Conservation (phyloP, 2,113 vertebrate genomes). For the Anas platyrhynchos region DNA sequence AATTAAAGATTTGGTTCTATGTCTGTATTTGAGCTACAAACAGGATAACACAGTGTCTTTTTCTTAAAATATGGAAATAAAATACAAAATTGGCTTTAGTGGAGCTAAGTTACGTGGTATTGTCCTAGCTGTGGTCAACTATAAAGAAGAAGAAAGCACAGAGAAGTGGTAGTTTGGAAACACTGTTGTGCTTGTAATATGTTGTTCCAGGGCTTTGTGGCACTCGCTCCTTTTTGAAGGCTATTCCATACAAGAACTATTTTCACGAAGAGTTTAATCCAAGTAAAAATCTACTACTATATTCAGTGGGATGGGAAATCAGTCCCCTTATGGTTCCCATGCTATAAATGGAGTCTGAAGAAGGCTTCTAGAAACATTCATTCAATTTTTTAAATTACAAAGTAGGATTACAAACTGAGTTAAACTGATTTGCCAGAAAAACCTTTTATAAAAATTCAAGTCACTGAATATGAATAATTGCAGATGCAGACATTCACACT, state of each 20-base stretch:
- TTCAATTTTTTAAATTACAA: conserved; percentile 44
- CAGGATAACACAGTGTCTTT: not conserved
- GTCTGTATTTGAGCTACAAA: not conserved
- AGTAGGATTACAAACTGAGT: conserved; percentile 17
- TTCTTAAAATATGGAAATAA: not conserved
- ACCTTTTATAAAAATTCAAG: conserved; percentile 38
- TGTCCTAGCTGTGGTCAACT: not conserved
- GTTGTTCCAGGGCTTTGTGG: not conserved
- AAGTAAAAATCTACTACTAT: not conserved
- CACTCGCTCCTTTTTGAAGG: not conserved
- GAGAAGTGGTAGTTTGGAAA: not conserved
- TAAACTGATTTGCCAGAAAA: conserved; percentile 18
- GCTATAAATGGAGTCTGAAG: not conserved
- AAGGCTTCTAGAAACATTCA: not conserved
- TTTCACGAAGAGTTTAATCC: conserved; percentile 2
- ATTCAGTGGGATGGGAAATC: conserved; percentile 18
- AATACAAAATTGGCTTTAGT: not conserved
- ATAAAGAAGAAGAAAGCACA: not conserved
- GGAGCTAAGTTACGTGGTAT: not conserved
- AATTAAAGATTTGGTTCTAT: not conserved
- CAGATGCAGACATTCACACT: not conserved
- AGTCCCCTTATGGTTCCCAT: not conserved
- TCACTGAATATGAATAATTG: conserved; percentile 36
- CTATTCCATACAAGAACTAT: not conserved
- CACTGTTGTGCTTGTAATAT: not conserved